These are phyloP conservation scores for Scaptomyza montana DNA, from an alignment of 1,140 invertebrate species.

Conservation along the genomic window DNA sequence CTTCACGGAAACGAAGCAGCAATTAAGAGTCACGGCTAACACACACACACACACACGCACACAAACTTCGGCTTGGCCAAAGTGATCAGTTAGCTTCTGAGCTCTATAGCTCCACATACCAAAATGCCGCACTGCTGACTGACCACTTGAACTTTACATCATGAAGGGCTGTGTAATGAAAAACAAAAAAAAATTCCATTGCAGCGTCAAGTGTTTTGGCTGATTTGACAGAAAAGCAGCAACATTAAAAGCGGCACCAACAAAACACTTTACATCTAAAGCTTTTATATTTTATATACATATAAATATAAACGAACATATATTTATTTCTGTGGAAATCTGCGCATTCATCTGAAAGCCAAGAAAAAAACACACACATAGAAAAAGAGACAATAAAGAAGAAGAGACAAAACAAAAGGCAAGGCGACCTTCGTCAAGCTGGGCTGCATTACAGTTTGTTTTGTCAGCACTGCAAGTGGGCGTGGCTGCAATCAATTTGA, in stretches of 20 bases:
- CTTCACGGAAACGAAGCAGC: conserved; percentile 73
- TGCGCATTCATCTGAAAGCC: conserved; percentile 74
- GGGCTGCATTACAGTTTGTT: conserved; percentile 69
- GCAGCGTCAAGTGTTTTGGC: conserved; percentile 71
- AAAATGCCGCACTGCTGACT: conserved; percentile 5
- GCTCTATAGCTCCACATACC: conserved; percentile 6
- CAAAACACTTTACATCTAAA: conserved; percentile 42
- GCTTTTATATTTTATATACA: conserved; percentile 48
- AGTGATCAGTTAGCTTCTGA: conserved; percentile 23
- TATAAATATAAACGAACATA: background rate
- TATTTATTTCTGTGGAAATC: conserved; percentile 74
- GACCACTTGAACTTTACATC: conserved; percentile 40
- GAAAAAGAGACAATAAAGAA: conserved; percentile 35
- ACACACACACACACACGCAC: background rate
- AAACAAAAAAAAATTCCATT: conserved; percentile 45
- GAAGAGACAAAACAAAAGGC: conserved; percentile 10
- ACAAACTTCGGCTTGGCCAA: conserved; percentile 20
- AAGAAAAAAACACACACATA: conserved; percentile 40
- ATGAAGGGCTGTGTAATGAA: conserved; percentile 34
- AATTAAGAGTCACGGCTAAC: conserved; percentile 52
- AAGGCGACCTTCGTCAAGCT: conserved; percentile 46
- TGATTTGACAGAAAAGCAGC: conserved; percentile 65
- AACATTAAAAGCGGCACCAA: conserved; percentile 28
- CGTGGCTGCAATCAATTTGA: conserved; percentile 78
- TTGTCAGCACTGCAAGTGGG: conserved; percentile 64